Percentiles rank a stretch among this genome's conserved stretches.
Evolutionary conservation across 2,888 invertebrate species (phyloP).

Genomic region (Tryphoninae sp.): DNA sequence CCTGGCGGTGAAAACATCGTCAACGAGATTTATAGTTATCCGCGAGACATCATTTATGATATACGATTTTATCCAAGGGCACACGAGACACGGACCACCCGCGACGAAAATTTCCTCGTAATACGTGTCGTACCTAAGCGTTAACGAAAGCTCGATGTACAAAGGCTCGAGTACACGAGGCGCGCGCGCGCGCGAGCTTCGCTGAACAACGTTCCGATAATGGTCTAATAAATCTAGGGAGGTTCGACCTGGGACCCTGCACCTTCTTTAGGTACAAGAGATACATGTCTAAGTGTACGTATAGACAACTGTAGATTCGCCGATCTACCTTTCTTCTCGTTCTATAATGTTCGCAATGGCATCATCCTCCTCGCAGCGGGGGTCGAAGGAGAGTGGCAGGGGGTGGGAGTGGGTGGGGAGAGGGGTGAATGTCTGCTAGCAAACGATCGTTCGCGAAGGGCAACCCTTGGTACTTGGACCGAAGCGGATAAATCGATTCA

Average conservation of each 20-base stretch:
- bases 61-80: slow-evolving; percentile 25
- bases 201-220: slow-evolving; percentile 71
- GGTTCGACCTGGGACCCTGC: slow-evolving; percentile 65
- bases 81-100: slow-evolving; percentile 68
- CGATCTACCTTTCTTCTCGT: slow-evolving; percentile 49
- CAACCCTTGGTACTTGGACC: slow-evolving; percentile 49
- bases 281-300: slow-evolving; percentile 16
- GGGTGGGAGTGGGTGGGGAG: not conserved
- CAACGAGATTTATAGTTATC: slow-evolving; percentile 10
- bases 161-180: slow-evolving; percentile 22
- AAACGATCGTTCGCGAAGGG: slow-evolving; percentile 22
- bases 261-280: slow-evolving; percentile 39
- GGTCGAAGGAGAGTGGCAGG: slow-evolving; percentile 1
- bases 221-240: slow-evolving; percentile 74
- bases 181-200: slow-evolving; percentile 45
- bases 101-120: slow-evolving; percentile 67
- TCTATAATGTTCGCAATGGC: slow-evolving; percentile 20
- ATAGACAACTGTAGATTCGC: slow-evolving; percentile 21
- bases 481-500: slow-evolving; percentile 69
- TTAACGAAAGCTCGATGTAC: slow-evolving; percentile 28
- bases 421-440: slow-evolving; percentile 12
- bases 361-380: slow-evolving; percentile 50
- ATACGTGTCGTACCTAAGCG: slow-evolving; percentile 47
- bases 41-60: slow-evolving; percentile 29
- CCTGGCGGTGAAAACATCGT: slow-evolving; percentile 26